phyloP scores from a whole-genome alignment of 2,888 invertebrate species.

The Caradrina clavipalpis region DNA sequence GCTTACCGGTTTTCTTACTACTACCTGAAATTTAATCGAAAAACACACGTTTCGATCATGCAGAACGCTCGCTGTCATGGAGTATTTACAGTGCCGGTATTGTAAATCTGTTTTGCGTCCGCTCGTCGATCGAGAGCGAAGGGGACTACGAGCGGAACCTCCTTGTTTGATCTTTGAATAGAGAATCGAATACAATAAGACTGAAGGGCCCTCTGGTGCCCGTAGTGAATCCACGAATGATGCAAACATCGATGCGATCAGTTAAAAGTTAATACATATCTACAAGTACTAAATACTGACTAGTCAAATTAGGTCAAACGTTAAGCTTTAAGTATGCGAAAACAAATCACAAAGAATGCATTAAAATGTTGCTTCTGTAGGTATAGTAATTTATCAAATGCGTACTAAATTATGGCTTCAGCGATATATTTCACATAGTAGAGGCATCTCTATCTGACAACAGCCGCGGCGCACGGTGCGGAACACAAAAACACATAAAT shows the following conservation, averaged over 20 bases:
- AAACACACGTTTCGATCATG: slow-evolving; percentile 91
- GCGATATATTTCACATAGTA: slow-evolving; percentile 81
- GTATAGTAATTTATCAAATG: slow-evolving; percentile 79
- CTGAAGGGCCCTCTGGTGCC: slow-evolving; percentile 30
- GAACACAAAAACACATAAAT: slow-evolving; percentile 89
- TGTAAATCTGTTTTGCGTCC: slow-evolving; percentile 50
- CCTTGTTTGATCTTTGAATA: slow-evolving; percentile 36
- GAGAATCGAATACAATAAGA: slow-evolving; percentile 35
- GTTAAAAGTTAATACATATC: slow-evolving; percentile 86
- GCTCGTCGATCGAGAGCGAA: slow-evolving; percentile 49
- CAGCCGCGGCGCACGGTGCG: slow-evolving; percentile 88
- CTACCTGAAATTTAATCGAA: slow-evolving; percentile 89
- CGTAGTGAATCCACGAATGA: slow-evolving; percentile 55
- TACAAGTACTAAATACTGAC: slow-evolving; percentile 77
- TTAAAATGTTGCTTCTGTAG: slow-evolving; percentile 89
- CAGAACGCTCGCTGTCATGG: slow-evolving; percentile 88
- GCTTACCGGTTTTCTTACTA: slow-evolving; percentile 85
- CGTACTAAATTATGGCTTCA: slow-evolving; percentile 83
- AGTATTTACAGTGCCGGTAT: slow-evolving; percentile 84
- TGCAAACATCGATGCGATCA: slow-evolving; percentile 77
- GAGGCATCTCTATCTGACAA: slow-evolving; percentile 85
- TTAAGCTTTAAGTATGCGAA: slow-evolving; percentile 85
- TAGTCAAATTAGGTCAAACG: slow-evolving; percentile 82
- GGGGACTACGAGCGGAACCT: slow-evolving; percentile 52
- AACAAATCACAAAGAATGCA: slow-evolving; percentile 87